Evolutionary conservation across 2,888 invertebrate species (phyloP).

Genomic region (Ctena decussata): DNA sequence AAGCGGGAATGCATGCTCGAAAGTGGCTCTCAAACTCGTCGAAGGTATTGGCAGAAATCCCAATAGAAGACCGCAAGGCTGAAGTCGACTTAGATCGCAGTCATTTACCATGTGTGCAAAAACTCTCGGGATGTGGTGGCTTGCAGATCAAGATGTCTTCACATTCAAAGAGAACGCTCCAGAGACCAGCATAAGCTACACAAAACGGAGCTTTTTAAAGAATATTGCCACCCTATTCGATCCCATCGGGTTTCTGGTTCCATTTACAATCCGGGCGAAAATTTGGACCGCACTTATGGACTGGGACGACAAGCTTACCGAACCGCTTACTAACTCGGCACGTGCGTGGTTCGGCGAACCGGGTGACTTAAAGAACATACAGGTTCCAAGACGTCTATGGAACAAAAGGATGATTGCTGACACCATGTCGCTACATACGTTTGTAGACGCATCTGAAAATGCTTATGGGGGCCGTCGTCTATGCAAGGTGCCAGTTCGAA

Average conservation of each 20-base stretch:
- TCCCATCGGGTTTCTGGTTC: constrained; percentile 77
- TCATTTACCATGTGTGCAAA: constrained; percentile 55
- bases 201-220: constrained; percentile 71
- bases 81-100: constrained; percentile 38
- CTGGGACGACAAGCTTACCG: constrained; percentile 74
- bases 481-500: constrained; percentile 31
- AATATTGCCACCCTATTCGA: constrained; percentile 75
- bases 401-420: not conserved
- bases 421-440: constrained; percentile 40
- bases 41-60: constrained; percentile 50
- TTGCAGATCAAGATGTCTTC: constrained; percentile 45
- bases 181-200: constrained; percentile 33
- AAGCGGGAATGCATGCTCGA: constrained; percentile 50
- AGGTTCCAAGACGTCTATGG: constrained; percentile 53
- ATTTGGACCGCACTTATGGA: constrained; percentile 68
- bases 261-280: constrained; percentile 68
- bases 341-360: constrained; percentile 33
- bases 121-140: constrained; percentile 55
- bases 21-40: constrained; percentile 61
- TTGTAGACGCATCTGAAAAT: constrained; percentile 50
- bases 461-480: constrained; percentile 46
- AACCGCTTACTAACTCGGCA: not conserved
- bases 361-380: constrained; percentile 26
- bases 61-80: constrained; percentile 34
- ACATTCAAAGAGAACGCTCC: constrained; percentile 18